phyloP scores from a whole-genome alignment of 1,140 invertebrate genomes.

The Hyles euphorbiae region DNA sequence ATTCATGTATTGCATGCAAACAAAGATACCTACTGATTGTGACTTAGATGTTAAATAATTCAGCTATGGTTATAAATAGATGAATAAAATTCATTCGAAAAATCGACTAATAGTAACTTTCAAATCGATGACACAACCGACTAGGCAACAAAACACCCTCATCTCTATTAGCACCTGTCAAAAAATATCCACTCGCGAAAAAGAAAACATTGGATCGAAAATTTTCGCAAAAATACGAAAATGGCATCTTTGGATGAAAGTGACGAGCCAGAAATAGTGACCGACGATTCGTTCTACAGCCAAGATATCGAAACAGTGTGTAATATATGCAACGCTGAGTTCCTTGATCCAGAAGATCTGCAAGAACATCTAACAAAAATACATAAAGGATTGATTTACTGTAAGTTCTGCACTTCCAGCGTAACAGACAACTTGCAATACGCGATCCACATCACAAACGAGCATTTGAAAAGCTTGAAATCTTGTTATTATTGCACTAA shows the following conservation, averaged over 20 bases:
- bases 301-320: slow-evolving; percentile 43
- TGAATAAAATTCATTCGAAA: too few relatives aligned
- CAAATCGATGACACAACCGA: too few relatives aligned
- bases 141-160: too few relatives aligned
- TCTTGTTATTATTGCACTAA: slow-evolving; percentile 43
- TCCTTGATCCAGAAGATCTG: slow-evolving; percentile 50
- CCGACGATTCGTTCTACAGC: background rate
- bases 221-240: background rate
- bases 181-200: background rate
- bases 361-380: slow-evolving; percentile 41
- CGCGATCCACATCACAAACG: slow-evolving; percentile 36
- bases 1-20: too few relatives aligned
- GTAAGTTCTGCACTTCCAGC: slow-evolving; percentile 4
- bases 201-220: background rate
- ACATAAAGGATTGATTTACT: slow-evolving; percentile 17
- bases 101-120: too few relatives aligned
- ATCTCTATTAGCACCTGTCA: too few relatives aligned
- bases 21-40: too few relatives aligned
- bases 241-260: background rate
- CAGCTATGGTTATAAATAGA: too few relatives aligned
- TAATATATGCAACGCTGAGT: slow-evolving; percentile 48
- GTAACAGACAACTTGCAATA: slow-evolving; percentile 16
- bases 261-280: background rate
- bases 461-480: slow-evolving; percentile 30
- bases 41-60: too few relatives aligned